Conservation (phyloP, 1,140 invertebrate species). For the Drosophila lowei region DNA sequence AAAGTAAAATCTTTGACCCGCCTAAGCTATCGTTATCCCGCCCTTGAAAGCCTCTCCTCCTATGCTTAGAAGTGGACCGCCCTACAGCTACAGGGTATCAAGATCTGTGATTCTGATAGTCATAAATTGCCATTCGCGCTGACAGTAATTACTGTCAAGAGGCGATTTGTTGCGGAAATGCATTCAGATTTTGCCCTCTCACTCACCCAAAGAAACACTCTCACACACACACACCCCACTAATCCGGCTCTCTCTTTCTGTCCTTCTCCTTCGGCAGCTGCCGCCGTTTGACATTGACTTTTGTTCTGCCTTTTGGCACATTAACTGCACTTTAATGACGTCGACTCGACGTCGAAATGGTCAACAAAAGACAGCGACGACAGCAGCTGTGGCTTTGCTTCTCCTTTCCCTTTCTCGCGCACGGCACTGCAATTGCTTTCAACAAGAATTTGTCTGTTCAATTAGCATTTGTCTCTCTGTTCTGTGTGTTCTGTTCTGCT, state of each 20-base stretch:
- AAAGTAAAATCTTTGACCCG: too few species aligned
- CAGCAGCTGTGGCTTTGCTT: constrained; percentile 5
- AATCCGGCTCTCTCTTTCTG: not conserved
- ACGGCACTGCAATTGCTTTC: not conserved
- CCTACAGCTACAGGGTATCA: constrained; percentile 27
- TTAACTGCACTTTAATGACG: constrained; percentile 71
- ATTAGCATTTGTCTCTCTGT: constrained; percentile 50
- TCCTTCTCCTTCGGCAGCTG: constrained; percentile 17
- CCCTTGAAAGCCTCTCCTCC: too few species aligned
- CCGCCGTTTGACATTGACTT: constrained; percentile 66
- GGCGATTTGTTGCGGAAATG: constrained; percentile 67
- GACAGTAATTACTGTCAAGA: constrained; percentile 40
- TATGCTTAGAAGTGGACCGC: too few species aligned
- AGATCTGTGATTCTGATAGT: constrained; percentile 42
- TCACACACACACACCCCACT: not conserved
- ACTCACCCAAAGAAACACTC: constrained; percentile 3
- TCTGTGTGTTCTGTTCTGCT: too few species aligned
- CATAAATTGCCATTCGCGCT: constrained; percentile 45
- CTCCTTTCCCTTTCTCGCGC: constrained; percentile 11
- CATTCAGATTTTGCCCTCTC: constrained; percentile 36
- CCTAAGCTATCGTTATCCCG: too few species aligned
- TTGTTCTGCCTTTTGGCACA: constrained; percentile 68
- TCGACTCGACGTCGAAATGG: constrained; percentile 17
- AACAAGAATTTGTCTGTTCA: constrained; percentile 42
- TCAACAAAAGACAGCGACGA: constrained; percentile 32